Evolutionary conservation across 2,113 vertebrate species (phyloP), one percentile per base, ranked within the genome.

Genomic region (Butorides virescens): DNA sequence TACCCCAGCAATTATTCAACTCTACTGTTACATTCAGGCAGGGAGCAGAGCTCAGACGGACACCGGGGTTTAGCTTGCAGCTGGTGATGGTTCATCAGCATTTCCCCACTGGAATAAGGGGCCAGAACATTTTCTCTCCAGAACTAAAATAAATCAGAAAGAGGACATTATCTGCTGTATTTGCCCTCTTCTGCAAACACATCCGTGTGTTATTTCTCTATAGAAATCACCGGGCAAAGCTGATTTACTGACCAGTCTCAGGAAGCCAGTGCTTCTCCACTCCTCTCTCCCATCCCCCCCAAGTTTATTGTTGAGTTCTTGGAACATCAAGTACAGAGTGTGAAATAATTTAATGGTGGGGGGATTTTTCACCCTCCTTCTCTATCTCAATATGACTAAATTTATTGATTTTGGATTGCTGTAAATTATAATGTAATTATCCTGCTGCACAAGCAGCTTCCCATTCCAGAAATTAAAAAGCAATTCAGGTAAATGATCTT

Each of bases 401-500:
- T 98, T 97, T 98, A 98, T 97, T 98, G 98, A 98, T 97, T 97
- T 97, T 90, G 95, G 93, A 98, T 97, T 96, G 97, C 97, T 96
- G 91, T 98, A 97, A 98, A 97, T 98, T 98, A 98, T 94, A 97
- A 96, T 95, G 97, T 97, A 98, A 98, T 98, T 98, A 98, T 93
- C 95, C 92, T 46, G 47, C 47, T 58, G 97, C 96, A 97, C 96
- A 97, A 97, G 97, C 92, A 96, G 97, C 97, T 98, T 98, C 96
- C 96, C 96, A 95, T 56, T 84, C 97, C 96, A 98, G 98, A 98
- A 98, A 98, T 98, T 98, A 98, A 98, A 98, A 98, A 97, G 97
- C 97, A 98, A 98, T 98, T 98, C 98, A 98, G 97, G 97, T 98
- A 98, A 98, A 97, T 97, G 98, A 98, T 98, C 97, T 98, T 98